phyloP scores from a whole-genome alignment of 2,797 vertebrate species.

The Catostomus latipinnis region DNA sequence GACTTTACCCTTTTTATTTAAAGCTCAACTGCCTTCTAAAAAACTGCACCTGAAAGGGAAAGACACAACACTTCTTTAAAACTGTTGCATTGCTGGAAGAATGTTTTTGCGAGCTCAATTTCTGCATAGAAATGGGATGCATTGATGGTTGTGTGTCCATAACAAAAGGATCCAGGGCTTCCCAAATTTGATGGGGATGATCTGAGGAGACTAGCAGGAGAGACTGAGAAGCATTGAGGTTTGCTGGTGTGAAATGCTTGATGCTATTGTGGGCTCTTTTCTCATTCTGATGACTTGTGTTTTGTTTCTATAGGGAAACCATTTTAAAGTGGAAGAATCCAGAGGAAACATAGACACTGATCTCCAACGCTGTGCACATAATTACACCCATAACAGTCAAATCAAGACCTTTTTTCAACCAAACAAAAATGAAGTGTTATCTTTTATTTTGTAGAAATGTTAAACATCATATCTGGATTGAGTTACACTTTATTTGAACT shows the following conservation, averaged over 20 bases:
- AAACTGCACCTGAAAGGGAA: neutral
- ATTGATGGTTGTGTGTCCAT: neutral
- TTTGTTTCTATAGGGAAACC: conserved; percentile 56
- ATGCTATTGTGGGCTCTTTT: neutral
- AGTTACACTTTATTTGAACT: too few relatives aligned
- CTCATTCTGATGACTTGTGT: neutral
- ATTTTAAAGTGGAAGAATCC: conserved; percentile 46
- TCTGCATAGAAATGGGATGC: neutral
- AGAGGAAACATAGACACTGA: conserved; percentile 2
- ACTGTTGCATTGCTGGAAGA: too few relatives aligned
- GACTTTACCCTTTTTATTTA: too few relatives aligned
- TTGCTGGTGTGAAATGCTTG: neutral
- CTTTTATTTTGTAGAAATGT: too few relatives aligned
- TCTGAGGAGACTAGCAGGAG: conserved; percentile 76
- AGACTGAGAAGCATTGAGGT: conserved; percentile 80
- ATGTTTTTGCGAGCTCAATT: neutral
- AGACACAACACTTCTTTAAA: neutral
- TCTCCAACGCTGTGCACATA: neutral
- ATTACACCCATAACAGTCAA: neutral
- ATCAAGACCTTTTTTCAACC: too few relatives aligned
- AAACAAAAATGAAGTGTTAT: too few relatives aligned
- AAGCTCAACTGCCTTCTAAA: too few relatives aligned
- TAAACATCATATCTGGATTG: too few relatives aligned
- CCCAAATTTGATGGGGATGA: conserved; percentile 83
- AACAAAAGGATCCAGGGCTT: conserved; percentile 71